Base-by-base conservation (phyloP, 1,140 invertebrate species). In the Conus betulinus region DNA sequence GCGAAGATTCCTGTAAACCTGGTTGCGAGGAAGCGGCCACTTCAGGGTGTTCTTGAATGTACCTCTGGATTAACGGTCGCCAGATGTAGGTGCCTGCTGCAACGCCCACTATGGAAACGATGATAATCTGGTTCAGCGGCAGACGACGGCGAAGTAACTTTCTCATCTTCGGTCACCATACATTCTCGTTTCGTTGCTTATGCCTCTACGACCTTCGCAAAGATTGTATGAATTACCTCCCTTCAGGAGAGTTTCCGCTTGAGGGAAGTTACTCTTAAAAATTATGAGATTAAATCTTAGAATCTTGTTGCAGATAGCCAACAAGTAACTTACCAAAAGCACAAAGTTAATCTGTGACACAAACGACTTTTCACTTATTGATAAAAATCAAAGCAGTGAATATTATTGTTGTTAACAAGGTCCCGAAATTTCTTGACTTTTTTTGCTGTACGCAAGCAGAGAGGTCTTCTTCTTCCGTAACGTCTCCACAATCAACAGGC, bases 21-120 rank as follows among this genome's bases (percentile, higher is more conserved):
- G 27, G 39, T 23, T 13, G 8, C n/a, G 8, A 25, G n/a, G 1
- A 10, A 51, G 20, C 23, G 25, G 63, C 78, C 10, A 83, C 78
- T n/a, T 88, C 87, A 25, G 87, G 87, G 20, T 88, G 87, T n/a
- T 88, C 87, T 10, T 11, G 6, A 5, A 55, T 79, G 81, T 83
- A 88, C 55, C 63, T 51, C 51, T 88, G 55, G 39, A 88, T 63
- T 0, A 71, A 23, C 17, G 87, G 87, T 52, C 51, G 74, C 87
- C 87, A 88, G 57, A 88, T 82, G 27, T 88, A 88, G 25, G 39
- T 27, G 55, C 87, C 87, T 57, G 76, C 87, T 71, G 83, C 25
- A 25, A 88, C 87, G 39, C 87, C 87, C 10, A 88, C 81, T 4
- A 88, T 78, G 51, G 55, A 82, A 17, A 53, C 57, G 13, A 83